Base-by-base conservation (phyloP, 1,140 invertebrate genomes). In the Drosophila sproati region DNA sequence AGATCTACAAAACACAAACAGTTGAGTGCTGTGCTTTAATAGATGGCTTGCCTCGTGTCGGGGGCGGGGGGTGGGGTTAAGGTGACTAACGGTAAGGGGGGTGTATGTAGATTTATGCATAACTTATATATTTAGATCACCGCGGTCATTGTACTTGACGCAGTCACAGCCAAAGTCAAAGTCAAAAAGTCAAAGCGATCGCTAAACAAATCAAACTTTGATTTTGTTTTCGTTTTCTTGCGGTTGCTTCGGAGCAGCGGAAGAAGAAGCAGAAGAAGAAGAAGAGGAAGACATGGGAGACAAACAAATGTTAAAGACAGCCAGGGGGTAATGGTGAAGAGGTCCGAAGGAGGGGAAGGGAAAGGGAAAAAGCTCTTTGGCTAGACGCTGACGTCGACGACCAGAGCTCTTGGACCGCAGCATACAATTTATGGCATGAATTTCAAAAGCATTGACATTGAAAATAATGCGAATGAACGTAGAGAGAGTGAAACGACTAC, bases 381-480 rank as follows among this genome's bases (percentile, higher is more conserved):
- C 28, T 37, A 52, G 47, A 59, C 35, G 3, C 32, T 47, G 45
- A 32, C 29, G 57, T 35, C 6, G 63, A 48, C 28, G 35, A 47
- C 32, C 59, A 37, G 45, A 37, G 60, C 59, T 59, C 50, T 20
- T 20, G 20, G 20, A 32, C 29, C 50, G 29, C 2, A 10, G 51
- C 29, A 71, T 78, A 61, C 83, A 78, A 71, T 77, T 82, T 73
- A 82, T 79, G 82, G 76, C 82, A 79, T 71, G 57, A 88, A 88
- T 80, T 80, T 80, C 52, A 87, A 87, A 87, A 88, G 80, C 85
- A 89, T 88, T 89, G 83, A 89, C 83, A 88, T 88, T 88, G 83
- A 88, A 88, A 88, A 89, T 75, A 70, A 89, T 88, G 83, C 82
- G 67, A 86, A 78, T 66, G 69, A 51, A 32, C 43, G 6, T 34